Evolutionary conservation across 2,797 vertebrate genomes (phyloP), one percentile per base, ranked within the genome.

Genomic region (Ammospiza maritima): DNA sequence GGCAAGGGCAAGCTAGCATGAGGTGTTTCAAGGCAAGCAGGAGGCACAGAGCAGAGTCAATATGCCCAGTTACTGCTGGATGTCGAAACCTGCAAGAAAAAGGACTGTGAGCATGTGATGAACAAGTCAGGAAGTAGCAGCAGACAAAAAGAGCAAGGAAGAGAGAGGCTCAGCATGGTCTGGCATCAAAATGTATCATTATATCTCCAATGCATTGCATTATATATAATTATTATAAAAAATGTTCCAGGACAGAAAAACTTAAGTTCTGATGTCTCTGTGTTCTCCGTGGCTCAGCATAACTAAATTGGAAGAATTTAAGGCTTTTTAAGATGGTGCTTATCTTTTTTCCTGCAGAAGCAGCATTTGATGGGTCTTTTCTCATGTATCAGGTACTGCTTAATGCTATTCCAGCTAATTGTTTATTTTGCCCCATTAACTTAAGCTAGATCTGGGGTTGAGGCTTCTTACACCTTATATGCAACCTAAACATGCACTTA

Each of bases 351-450:
- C 16, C 29, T 70, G 10, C 10, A 64, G 60, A 85, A 90, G 19
- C 10, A 70, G 3, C 12, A 51, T 21, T 20, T 29, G 25, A 65
- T 11, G 11, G 11, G 27, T 50, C 17, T n/a, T 27, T 44, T 34
- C 15, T 11, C 1, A 6, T 2, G 1, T 36, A 45, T 57, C 25
- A n/a, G 38, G 7, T 70, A 48, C 14, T 51, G 27, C 23, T 82
- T 73, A 65, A 50, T 62, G 32, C 30, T 85, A 45, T 77, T 88
- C 16, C 87, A 67, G 10, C 18, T 95, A 90, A 80, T 85, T 82
- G 25, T 79, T 95, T 89, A 77, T 78, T 95, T 96, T 93, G 25
- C 29, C 40, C 47, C 34, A 71, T 72, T 90, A 88, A 61, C 30
- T 89, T 73, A 61, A 34, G 71, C 67, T 34, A 69, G 38, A 67